Base-by-base conservation (phyloP, 1,140 invertebrate genomes). In the Ceratosolen solmsi region DNA sequence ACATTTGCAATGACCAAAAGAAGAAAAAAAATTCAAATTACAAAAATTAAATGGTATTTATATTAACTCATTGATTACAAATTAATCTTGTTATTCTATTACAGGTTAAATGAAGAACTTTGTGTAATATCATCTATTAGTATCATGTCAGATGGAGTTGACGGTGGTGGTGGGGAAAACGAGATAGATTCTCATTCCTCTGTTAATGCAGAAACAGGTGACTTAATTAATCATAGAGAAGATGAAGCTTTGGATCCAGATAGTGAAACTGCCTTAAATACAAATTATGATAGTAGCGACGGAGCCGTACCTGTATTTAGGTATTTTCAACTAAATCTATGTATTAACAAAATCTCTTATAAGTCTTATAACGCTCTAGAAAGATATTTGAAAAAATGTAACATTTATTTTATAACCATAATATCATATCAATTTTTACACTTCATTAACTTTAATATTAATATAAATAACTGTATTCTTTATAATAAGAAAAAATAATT, bases 281-380 rank as follows among this genome's bases (percentile, higher is more conserved):
- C 93, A n/a, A 94, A 93, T 89, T 94, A 94, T 87, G 93, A 94
- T 85, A 93, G 93, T 79, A 90, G 92, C 76, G 93, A 94, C 86
- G 92, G 93, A 83, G 89, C 90, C 54, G 88, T 90, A 60, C 89
- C 89, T 88, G 92, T 89, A 85, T 94, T 93, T 86, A 93, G 93
- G 86, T 90, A 83, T 33, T 79, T 76, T 76, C 11, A 51, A 73
- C 17, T n/a, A 20, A 36, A 27, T 68, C 22, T 3, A 22, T 15
- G n/a, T n/a, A n/a, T 68, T 58, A 5, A 22, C 54, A 4, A 8
- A 58, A 8, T 58, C 4, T 56, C 20, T 46, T 46, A 46, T 46
- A 46, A 13, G 41, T 46, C 13, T 30, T 60, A 0, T 27, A 27
- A 36, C 36, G 15, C 13, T 33, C 36, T 65, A 20, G 3, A 65